Evolutionary conservation across 2,888 invertebrate genomes (phyloP), one percentile per base, ranked within the genome.

Genomic region (Drosophila quinaria): DNA sequence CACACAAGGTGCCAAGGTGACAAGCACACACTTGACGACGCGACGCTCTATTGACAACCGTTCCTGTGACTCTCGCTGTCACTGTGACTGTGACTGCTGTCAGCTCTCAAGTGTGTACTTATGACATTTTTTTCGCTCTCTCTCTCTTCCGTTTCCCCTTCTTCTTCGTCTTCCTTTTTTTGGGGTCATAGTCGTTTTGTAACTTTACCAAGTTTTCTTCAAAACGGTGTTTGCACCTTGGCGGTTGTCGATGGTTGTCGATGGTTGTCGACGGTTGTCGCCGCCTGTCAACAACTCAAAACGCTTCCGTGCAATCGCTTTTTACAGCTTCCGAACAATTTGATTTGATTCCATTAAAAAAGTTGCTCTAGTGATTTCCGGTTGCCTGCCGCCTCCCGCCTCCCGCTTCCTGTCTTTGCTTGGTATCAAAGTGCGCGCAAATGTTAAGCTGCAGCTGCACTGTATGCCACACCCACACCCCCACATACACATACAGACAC

Each of bases 231-330:
- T 80, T 75, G 90, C 87, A 89, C 86, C 88, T 85, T 75, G 74
- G 80, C 83, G 72, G 83, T 78, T 80, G 75, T 67, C 69, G 71
- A 50, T 33, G 49, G 49, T 13, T 42, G 42, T 68, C 42, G 42
- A 11, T 8, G 29, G 58, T 44, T 62, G 70, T 59, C 44, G 63
- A 31, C 68, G 74, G 58, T 69, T 70, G 83, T 68, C 78, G 78
- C 50, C 70, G 80, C 73, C 80, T 87, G 84, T 85, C 84, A 89
- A 87, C 84, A 85, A 87, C 84, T 85, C 89, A 89, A 85, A 87
- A 90, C 77, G 90, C 87, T 87, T 90, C 87, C 90, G 89, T 87
- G 90, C 87, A 87, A 87, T 87, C 90, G 87, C 89, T 90, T 89
- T 87, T 87, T 87, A 90, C 89, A 87, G 87, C 90, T 87, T 87